Conservation (phyloP, 2,113 vertebrate species). For the Melanostigma gelatinosum region DNA sequence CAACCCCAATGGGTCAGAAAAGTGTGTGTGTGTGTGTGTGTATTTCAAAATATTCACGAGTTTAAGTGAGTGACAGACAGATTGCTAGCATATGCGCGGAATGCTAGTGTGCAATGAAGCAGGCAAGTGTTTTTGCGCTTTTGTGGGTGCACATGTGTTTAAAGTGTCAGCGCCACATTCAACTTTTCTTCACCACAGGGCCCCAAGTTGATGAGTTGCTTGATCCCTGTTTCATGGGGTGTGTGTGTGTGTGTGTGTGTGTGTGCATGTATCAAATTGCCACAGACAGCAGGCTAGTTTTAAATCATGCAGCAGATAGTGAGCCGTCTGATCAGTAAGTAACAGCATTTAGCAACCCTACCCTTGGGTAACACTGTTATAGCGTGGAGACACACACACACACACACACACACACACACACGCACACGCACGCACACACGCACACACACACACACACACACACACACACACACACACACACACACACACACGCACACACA, state of each 20-base stretch:
- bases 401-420: conserved; percentile 25
- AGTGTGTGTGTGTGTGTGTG: conserved; percentile 13
- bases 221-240: conserved; percentile 32
- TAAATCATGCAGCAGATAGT: conserved; percentile 43
- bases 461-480: conserved; percentile 17
- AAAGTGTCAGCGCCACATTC: conserved; percentile 50
- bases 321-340: conserved; percentile 52
- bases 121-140: conserved; percentile 9
- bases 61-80: conserved; percentile 60
- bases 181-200: conserved; percentile 50
- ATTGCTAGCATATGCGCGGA: conserved; percentile 45
- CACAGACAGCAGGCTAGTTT: conserved; percentile 24
- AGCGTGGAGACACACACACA: conserved; percentile 10
- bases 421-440: no score
- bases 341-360: conserved; percentile 51
- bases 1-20: conserved; percentile 53
- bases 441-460: conserved; percentile 17
- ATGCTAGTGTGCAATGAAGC: conserved; percentile 19
- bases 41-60: conserved; percentile 52
- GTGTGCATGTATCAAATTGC: conserved; percentile 27
- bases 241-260: conserved; percentile 7
- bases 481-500: conserved; percentile 9
- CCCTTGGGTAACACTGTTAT: conserved; percentile 44
- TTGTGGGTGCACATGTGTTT: conserved; percentile 26
- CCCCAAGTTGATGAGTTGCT: conserved; percentile 32